Base-by-base conservation (phyloP, 2,113 vertebrate species). In the Syrrhaptes paradoxus region DNA sequence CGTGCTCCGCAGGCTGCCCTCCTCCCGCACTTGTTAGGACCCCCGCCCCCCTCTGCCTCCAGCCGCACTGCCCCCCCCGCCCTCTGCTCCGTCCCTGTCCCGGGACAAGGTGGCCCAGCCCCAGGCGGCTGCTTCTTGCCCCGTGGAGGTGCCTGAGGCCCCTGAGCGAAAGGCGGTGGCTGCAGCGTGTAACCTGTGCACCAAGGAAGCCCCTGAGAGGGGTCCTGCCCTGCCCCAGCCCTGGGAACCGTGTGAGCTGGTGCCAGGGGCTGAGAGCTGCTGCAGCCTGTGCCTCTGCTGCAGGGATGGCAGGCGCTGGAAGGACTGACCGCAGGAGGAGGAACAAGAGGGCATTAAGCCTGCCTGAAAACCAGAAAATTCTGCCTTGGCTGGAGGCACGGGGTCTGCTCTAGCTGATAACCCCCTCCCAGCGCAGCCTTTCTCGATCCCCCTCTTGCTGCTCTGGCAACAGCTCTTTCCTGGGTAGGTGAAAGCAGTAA, bases 101-200 rank as follows among this genome's bases (percentile, higher is more conserved):
- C 55, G 68, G 10, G 28, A 14, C 19, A 19, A 43, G 26, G 55
- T 41, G n/a, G 10, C 28, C 45, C 52, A 19, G 54, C 13, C 6
- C 6, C 13, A 24, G 45, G 24, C 18, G 55, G 26, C 41, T 18
- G 29, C 22, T 90, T 43, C n/a, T 58, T 38, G 29, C 31, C 52
- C 57, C 8, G 26, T 28, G 26, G 46, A 24, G 66, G 49, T 41
- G 62, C 8, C 43, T 20, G 32, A 16, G n/a, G 18, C 41, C 55
- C 28, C 52, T 4, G 6, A 21, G 13, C 0, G 1, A n/a, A 41
- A 9, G 24, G 3, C 0, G 0, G 41, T 6, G 24, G 24, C 41
- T 4, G 41, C 11, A 41, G 46, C 17, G 46, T 46, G 41, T 41
- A 46, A 19, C 17, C 46, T 46, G 46, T 46, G 46, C 17, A 3